Evolutionary conservation across 2,888 invertebrate species (phyloP).

Genomic region (Ormyrus rosae): DNA sequence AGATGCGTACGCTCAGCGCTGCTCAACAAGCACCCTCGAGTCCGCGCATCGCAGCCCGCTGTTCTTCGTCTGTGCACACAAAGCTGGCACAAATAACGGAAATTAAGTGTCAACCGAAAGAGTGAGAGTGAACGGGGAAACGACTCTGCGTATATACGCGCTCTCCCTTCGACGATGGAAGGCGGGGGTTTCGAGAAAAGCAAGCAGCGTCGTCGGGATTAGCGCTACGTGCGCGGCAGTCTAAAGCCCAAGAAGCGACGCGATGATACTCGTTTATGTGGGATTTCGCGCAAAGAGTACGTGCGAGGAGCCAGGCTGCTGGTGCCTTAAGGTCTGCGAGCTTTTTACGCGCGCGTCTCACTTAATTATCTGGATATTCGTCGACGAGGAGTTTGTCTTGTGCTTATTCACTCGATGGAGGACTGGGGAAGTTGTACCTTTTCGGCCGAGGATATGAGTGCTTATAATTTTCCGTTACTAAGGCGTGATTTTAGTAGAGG

Average conservation of each 20-base stretch:
- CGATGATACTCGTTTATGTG: slow-evolving; percentile 42
- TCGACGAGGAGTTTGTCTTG: no score
- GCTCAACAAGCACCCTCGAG: no score
- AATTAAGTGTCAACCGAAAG: slow-evolving; percentile 75
- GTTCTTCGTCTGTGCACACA: slow-evolving; percentile 59
- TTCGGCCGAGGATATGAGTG: no score
- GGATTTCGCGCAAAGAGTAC: slow-evolving; percentile 21
- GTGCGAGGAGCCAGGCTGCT: neutral
- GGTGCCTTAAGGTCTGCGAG: no score
- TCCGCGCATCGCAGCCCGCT: no score
- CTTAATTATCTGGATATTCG: no score
- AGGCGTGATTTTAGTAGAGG: no score
- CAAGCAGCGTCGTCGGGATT: slow-evolving; percentile 66
- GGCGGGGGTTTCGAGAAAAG: slow-evolving; percentile 18
- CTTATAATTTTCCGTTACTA: no score
- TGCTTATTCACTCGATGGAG: no score
- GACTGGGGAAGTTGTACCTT: no score
- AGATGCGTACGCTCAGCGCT: no score
- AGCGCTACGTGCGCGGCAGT: slow-evolving; percentile 72
- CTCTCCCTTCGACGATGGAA: no score
- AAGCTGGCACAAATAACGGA: slow-evolving; percentile 69
- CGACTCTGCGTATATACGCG: neutral
- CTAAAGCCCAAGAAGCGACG: slow-evolving; percentile 64
- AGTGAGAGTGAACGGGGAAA: slow-evolving; percentile 41
- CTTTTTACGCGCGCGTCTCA: neutral